Evolutionary conservation across 2,797 vertebrate species (phyloP).

Genomic region (Lemur catta): DNA sequence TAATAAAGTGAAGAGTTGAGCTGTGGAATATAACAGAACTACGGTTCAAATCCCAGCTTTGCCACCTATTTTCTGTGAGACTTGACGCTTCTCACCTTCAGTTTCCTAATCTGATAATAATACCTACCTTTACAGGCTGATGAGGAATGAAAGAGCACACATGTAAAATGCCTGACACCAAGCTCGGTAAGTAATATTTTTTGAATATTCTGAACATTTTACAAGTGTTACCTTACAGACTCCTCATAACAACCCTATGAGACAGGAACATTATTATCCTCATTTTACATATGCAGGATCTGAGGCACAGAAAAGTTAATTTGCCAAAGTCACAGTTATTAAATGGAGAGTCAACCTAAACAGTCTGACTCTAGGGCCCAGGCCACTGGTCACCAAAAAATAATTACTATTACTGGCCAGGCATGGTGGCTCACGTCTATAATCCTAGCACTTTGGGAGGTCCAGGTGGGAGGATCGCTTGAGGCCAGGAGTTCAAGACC

Average conservation of each 20-base stretch:
- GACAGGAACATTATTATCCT: not conserved
- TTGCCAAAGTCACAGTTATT: conserved; percentile 35
- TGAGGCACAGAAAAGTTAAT: conserved; percentile 33
- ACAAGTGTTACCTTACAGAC: conserved; percentile 1
- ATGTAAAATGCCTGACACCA: not conserved
- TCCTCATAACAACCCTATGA: not conserved
- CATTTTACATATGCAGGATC: conserved; percentile 13
- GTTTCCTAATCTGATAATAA: conserved; percentile 30
- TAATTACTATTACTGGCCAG: not conserved
- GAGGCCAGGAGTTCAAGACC: no score
- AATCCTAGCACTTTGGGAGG: not conserved
- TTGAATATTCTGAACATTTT: conserved; percentile 13
- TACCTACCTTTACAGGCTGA: not conserved
- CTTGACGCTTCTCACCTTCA: conserved; percentile 22
- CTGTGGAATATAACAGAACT: not conserved
- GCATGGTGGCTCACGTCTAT: not conserved
- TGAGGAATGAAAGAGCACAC: not conserved
- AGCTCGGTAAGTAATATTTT: conserved; percentile 10
- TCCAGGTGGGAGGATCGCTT: no score
- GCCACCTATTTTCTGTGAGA: not conserved
- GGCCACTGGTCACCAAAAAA: not conserved
- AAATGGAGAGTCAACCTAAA: conserved; percentile 42
- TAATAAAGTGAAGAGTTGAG: not conserved
- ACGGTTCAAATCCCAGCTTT: conserved; percentile 17
- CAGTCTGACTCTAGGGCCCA: not conserved